Evolutionary conservation across 2,113 vertebrate species (phyloP).

Genomic region (Pterocles gutturalis): DNA sequence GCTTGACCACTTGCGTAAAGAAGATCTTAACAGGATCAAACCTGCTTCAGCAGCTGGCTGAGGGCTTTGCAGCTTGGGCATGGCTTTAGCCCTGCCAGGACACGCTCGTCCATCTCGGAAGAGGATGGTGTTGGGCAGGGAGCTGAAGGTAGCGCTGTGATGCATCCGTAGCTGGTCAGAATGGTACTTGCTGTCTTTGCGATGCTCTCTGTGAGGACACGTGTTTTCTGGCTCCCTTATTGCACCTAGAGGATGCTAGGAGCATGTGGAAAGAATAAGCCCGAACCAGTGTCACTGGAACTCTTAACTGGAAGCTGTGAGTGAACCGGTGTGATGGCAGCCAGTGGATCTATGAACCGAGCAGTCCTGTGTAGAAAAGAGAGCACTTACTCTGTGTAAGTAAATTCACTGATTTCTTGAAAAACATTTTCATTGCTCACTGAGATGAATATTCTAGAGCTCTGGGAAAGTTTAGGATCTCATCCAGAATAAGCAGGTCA

Average conservation of each 20-base stretch:
- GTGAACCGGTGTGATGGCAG: not conserved
- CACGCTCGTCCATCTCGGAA: not conserved
- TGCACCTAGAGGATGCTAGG: not conserved
- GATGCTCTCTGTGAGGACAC: not conserved
- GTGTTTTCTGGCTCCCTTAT: not conserved
- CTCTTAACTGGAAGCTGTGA: not conserved
- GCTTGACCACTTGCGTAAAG: not conserved
- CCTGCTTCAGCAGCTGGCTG: not conserved
- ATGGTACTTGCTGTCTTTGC: not conserved
- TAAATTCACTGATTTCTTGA: not conserved
- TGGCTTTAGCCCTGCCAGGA: fast-evolving
- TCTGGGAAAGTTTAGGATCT: not conserved
- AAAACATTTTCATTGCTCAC: not conserved
- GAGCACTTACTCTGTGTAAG: not conserved
- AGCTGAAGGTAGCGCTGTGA: not conserved
- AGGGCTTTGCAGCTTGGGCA: not conserved
- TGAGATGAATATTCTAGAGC: not conserved
- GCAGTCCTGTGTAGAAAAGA: not conserved
- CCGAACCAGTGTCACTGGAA: not conserved
- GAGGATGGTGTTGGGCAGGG: not conserved
- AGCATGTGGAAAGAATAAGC: not conserved
- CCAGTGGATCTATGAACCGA: not conserved
- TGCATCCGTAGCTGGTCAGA: not conserved
- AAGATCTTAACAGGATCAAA: not conserved
- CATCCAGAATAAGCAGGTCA: not conserved